Percentiles rank a stretch among this genome's conserved stretches.
phyloP scores from a whole-genome alignment of 2,797 vertebrate species.

The Erethizon dorsatum region DNA sequence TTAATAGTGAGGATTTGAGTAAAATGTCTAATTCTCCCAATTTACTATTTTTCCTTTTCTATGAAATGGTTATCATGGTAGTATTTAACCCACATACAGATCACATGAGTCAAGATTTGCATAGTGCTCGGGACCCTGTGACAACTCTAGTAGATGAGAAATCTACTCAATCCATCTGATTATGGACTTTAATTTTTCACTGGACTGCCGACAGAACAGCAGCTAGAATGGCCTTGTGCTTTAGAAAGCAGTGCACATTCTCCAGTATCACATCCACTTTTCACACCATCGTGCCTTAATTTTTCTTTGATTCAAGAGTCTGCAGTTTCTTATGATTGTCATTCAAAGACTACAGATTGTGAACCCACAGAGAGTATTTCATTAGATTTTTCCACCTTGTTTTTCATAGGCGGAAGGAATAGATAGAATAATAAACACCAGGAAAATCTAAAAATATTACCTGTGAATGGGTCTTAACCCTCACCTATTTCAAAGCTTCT shows the following conservation, averaged over 20 bases:
- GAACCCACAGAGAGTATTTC: background rate
- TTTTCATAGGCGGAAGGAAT: background rate
- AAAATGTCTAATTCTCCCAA: background rate
- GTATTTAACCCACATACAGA: too few species aligned
- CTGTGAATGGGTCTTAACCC: background rate
- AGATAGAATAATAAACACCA: background rate
- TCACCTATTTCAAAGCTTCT: background rate
- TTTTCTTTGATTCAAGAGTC: background rate
- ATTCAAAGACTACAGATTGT: background rate
- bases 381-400: background rate
- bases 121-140: background rate
- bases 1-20: background rate
- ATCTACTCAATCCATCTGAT: too few species aligned
- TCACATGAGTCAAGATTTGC: background rate
- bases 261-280: background rate
- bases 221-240: background rate
- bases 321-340: background rate
- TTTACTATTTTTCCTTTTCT: background rate
- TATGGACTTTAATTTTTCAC: background rate
- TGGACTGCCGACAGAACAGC: background rate
- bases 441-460: background rate
- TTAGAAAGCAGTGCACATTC: background rate
- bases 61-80: too few species aligned
- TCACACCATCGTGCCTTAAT: background rate
- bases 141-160: background rate